A percentile compares a stretch with the other conserved stretches of the same genome.
These are phyloP conservation scores for Maniola jurtina DNA, from an alignment of 1,140 invertebrate genomes.

Conservation along the genomic window DNA sequence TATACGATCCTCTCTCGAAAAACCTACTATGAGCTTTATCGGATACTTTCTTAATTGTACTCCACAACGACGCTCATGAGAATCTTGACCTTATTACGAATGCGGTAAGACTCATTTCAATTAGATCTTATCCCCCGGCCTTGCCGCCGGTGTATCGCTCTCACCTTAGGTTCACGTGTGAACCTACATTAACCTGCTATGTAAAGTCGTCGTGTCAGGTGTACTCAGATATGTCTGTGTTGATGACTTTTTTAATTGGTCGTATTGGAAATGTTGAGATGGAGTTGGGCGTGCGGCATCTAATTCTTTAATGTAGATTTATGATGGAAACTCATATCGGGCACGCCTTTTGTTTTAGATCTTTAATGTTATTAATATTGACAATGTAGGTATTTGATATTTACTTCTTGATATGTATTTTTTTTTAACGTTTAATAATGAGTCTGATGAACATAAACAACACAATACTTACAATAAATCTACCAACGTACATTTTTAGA, in stretches of 20 bases:
- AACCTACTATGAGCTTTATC: constrained; percentile 50
- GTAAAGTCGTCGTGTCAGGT: constrained; percentile 64
- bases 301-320: constrained; percentile 68
- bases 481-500: no score
- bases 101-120: constrained; percentile 45
- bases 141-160: constrained; percentile 75
- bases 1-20: constrained; percentile 52
- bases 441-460: no score
- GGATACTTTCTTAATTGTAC: constrained; percentile 77
- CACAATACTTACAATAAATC: no score
- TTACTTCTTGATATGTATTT: no score
- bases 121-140: constrained; percentile 56
- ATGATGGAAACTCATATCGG: constrained; percentile 53
- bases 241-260: constrained; percentile 64
- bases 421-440: no score
- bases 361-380: constrained; percentile 21
- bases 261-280: constrained; percentile 54
- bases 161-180: constrained; percentile 76
- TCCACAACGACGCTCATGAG: constrained; percentile 40
- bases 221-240: constrained; percentile 45
- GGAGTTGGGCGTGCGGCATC: constrained; percentile 59
- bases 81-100: constrained; percentile 60
- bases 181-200: constrained; percentile 73
- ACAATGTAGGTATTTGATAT: neutral
- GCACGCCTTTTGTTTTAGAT: constrained; percentile 57